Conservation (phyloP, 1,140 invertebrate genomes). For the Euura saliciscinereae region DNA sequence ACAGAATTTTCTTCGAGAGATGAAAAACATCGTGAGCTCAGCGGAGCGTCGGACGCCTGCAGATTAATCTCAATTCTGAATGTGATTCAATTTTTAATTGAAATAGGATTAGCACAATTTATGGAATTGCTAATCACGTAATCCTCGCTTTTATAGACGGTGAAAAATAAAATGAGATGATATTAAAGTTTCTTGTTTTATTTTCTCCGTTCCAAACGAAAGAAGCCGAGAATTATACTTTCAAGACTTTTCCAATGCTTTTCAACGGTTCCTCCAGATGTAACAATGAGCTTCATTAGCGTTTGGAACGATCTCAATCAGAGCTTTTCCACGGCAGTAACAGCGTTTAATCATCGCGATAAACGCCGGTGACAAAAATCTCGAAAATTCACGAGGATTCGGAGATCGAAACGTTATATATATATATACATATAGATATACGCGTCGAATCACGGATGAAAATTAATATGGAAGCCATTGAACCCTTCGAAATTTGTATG, state of each 20-base stretch:
- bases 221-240: not conserved
- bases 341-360: not conserved
- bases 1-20: not conserved
- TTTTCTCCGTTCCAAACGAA: not conserved
- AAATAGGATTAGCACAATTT: not conserved
- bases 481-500: too few relatives aligned
- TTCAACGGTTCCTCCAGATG: not conserved
- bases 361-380: not conserved
- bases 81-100: not conserved
- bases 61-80: not conserved
- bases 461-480: too few relatives aligned
- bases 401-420: not conserved
- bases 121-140: not conserved
- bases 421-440: not conserved
- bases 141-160: constrained; percentile 7
- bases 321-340: not conserved
- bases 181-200: too few relatives aligned
- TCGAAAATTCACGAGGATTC: not conserved
- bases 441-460: not conserved
- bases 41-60: not conserved
- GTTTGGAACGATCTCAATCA: not conserved
- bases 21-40: not conserved
- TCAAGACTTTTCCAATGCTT: not conserved
- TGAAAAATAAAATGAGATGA: constrained; percentile 8
- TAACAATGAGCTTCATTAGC: constrained; percentile 2